A percentile compares a stretch with the other conserved stretches of the same genome.
phyloP scores from a whole-genome alignment of 2,113 vertebrate species.

The Dasyurus viverrinus region DNA sequence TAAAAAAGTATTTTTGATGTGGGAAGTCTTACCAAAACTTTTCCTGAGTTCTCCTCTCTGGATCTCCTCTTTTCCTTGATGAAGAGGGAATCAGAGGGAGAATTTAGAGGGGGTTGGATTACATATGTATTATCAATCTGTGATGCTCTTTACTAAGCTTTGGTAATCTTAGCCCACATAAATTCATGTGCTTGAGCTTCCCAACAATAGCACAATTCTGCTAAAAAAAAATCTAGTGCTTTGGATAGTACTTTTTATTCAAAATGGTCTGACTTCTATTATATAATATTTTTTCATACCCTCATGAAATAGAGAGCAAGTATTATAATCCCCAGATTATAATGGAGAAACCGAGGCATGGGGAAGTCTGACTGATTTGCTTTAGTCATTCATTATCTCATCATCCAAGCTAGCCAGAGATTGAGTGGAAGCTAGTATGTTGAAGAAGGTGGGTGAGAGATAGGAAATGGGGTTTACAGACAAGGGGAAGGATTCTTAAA shows the following conservation, averaged over 20 bases:
- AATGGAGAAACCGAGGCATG: constrained; percentile 29
- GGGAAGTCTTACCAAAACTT: background rate
- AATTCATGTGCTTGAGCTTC: background rate
- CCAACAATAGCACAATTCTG: background rate
- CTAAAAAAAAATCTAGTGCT: background rate
- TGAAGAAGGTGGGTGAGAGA: rapidly evolving
- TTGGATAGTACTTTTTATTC: background rate
- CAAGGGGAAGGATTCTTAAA: background rate
- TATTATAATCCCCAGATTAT: background rate
- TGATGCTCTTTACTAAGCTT: background rate
- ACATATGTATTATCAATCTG: background rate
- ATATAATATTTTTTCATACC: background rate
- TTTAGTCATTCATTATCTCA: background rate
- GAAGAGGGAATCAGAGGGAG: background rate
- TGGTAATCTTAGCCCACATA: background rate
- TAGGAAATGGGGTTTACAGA: background rate
- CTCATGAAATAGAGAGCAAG: background rate
- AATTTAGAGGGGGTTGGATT: background rate
- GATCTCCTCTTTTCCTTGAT: background rate
- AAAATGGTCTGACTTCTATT: background rate
- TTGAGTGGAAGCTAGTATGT: background rate
- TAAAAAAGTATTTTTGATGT: background rate
- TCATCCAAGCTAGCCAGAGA: background rate
- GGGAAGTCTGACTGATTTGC: background rate
- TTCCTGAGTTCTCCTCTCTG: background rate